Evolutionary conservation across 2,888 invertebrate species (phyloP).

Genomic region (Vesta saturnalis): DNA sequence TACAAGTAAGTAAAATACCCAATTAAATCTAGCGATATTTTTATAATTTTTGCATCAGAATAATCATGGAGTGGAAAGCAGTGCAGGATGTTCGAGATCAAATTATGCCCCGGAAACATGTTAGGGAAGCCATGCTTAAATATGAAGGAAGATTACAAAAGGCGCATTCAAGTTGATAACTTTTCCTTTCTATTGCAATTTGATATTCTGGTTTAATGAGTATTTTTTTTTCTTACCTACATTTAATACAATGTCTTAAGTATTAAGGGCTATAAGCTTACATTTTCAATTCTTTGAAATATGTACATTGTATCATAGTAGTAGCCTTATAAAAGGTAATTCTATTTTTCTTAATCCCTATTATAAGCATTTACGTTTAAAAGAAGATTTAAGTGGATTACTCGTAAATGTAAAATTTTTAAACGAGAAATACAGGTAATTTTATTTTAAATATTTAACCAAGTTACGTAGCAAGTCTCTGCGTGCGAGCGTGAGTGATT

Average conservation of each 20-base stretch:
- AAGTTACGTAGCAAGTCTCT: neutral
- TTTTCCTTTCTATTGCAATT: slow-evolving; percentile 13
- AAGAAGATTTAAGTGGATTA: neutral
- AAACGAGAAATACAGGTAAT: neutral
- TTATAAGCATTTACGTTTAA: too few species aligned
- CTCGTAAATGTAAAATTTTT: too few species aligned
- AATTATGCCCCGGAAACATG: slow-evolving; percentile 45
- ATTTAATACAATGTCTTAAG: neutral
- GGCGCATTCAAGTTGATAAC: slow-evolving; percentile 18
- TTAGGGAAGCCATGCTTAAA: slow-evolving; percentile 44
- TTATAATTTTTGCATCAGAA: slow-evolving; percentile 35
- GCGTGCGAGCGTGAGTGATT: slow-evolving; percentile 8
- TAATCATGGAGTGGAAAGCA: slow-evolving; percentile 43
- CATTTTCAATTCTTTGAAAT: too few species aligned
- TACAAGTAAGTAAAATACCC: too few species aligned
- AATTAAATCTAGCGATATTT: slow-evolving; percentile 32
- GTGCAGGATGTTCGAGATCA: slow-evolving; percentile 47
- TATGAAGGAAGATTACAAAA: slow-evolving; percentile 34
- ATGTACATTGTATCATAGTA: too few species aligned
- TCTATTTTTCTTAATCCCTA: neutral
- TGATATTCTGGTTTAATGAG: slow-evolving; percentile 12
- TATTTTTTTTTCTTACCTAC: neutral
- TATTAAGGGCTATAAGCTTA: too few species aligned
- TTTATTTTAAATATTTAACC: neutral
- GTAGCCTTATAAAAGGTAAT: too few species aligned